Conservation (phyloP, 2,797 vertebrate species). For the Alcedo atthis region DNA sequence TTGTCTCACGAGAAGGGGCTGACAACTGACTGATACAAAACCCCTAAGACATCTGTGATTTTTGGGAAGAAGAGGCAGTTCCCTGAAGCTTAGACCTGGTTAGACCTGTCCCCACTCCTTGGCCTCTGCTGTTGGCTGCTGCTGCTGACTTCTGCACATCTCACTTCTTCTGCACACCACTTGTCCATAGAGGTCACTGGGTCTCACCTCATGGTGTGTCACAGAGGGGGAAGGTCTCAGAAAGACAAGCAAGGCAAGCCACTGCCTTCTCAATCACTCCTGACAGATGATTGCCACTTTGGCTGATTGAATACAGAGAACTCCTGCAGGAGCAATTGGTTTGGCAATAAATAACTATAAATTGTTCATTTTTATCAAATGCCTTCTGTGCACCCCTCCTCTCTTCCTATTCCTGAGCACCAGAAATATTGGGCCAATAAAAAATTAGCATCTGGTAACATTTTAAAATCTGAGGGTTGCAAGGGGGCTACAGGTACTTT, state of each 20-base stretch:
- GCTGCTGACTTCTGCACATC: not conserved
- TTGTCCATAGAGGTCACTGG: not conserved
- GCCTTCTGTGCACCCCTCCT: not conserved
- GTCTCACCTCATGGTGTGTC: not conserved
- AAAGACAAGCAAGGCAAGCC: not conserved
- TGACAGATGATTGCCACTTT: not conserved
- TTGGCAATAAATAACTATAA: not conserved
- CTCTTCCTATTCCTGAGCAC: not conserved
- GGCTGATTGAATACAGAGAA: constrained; percentile 27
- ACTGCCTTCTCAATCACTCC: not conserved
- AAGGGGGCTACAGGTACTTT: not conserved
- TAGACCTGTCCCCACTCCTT: not conserved
- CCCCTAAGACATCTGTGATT: not conserved
- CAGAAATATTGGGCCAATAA: accelerated
- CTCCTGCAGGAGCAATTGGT: not conserved
- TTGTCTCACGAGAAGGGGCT: not conserved
- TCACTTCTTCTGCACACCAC: not conserved
- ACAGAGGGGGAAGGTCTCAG: not conserved
- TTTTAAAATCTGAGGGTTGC: not conserved
- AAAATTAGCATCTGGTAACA: not conserved
- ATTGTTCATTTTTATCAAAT: not conserved
- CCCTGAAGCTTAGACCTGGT: not conserved
- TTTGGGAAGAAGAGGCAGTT: not conserved
- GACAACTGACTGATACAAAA: not conserved
- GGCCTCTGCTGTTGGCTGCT: not conserved